Conservation (phyloP, 2,888 invertebrate genomes). For the Pyrocoelia pectoralis region DNA sequence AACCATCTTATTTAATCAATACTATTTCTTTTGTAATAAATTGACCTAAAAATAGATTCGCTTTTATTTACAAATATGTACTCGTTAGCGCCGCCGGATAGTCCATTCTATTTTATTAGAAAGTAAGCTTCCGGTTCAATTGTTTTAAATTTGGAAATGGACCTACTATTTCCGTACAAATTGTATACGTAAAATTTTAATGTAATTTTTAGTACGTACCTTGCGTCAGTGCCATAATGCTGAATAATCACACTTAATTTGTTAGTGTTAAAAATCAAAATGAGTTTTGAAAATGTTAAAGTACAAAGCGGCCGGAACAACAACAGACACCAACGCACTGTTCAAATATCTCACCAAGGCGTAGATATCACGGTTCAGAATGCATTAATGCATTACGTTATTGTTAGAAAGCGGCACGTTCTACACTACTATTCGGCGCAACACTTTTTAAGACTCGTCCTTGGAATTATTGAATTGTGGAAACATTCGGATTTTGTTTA, state of each 20-base stretch:
- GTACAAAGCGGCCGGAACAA: conserved; percentile 32
- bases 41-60: background rate
- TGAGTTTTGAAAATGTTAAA: background rate
- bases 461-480: conserved; percentile 9
- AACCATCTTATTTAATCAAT: conserved; percentile 4
- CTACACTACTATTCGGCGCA: background rate
- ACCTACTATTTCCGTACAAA: too few relatives aligned
- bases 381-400: conserved; percentile 22
- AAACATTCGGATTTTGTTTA: background rate
- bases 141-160: too few relatives aligned
- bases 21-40: background rate
- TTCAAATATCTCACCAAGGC: conserved; percentile 29
- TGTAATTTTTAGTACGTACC: conserved; percentile 9
- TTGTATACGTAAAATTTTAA: too few relatives aligned
- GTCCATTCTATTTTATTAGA: background rate
- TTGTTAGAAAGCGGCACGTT: conserved; percentile 19
- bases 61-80: too few relatives aligned
- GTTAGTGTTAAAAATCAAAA: background rate
- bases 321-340: conserved; percentile 26
- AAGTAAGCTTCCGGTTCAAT: background rate
- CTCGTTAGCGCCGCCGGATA: background rate
- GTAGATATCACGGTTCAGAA: conserved; percentile 26
- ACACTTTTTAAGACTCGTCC: background rate
- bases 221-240: conserved; percentile 23
- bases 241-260: conserved; percentile 12